Evolutionary conservation across 53 echinoderm and acorn worm species (phyloP).

Genomic region (Luidia sarsii): DNA sequence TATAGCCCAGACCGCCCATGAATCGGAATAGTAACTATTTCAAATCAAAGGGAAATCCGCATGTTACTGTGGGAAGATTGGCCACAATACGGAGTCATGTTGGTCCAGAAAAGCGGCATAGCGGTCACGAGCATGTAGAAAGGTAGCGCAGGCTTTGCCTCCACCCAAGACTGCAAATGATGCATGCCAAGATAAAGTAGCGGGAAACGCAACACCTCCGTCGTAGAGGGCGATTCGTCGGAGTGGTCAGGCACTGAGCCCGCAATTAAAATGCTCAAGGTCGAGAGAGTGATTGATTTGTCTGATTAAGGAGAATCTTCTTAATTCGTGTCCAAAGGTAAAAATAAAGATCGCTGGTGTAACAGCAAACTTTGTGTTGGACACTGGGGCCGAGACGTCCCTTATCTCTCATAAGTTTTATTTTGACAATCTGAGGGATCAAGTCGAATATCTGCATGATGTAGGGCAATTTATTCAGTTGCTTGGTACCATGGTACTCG

Average conservation of each 20-base stretch:
- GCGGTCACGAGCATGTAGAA: not conserved
- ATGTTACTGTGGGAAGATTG: not conserved
- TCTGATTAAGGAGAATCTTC: not conserved
- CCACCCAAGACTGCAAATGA: not conserved
- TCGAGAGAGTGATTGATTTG: not conserved
- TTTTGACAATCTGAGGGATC: not conserved
- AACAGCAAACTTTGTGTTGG: not conserved
- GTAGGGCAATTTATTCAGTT: not conserved
- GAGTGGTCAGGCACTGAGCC: not conserved
- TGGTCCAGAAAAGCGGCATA: not conserved
- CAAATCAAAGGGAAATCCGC: not conserved
- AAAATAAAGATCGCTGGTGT: not conserved
- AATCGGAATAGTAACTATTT: not conserved
- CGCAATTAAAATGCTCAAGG: not conserved
- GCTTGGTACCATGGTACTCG: not conserved
- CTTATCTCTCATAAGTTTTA: not conserved
- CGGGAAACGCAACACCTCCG: constrained; percentile 1
- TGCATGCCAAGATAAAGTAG: not conserved
- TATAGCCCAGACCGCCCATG: no score
- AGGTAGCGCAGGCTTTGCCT: not conserved
- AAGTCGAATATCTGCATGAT: not conserved
- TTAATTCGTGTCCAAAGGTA: not conserved
- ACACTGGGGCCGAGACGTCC: constrained; percentile 1
- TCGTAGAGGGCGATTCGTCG: constrained; percentile 5
- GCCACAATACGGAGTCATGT: not conserved